Conservation (phyloP, 2,113 vertebrate genomes). For the Camelus bactrianus region DNA sequence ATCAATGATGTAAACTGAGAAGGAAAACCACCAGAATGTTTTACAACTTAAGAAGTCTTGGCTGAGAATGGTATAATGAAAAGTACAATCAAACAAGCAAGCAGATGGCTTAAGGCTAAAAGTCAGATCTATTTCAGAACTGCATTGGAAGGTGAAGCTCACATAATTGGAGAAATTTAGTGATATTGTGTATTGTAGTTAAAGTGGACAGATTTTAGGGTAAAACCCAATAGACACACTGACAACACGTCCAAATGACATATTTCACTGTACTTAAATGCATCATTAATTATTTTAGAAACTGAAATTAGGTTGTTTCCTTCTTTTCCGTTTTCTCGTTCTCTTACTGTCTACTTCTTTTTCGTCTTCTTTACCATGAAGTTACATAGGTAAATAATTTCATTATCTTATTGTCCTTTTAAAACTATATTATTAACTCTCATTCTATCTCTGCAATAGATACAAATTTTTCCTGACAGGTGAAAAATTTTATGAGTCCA, state of each 20-base stretch:
- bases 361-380: background rate
- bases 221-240: background rate
- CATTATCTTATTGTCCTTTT: background rate
- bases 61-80: background rate
- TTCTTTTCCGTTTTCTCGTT: background rate
- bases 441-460: background rate
- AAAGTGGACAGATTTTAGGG: background rate
- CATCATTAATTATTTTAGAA: background rate
- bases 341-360: background rate
- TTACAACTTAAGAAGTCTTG: background rate
- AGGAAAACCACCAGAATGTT: slow-evolving; percentile 29
- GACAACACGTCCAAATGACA: background rate
- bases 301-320: background rate
- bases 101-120: slow-evolving; percentile 1
- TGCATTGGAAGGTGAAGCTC: background rate
- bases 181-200: background rate
- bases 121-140: background rate
- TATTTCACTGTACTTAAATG: background rate
- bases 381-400: slow-evolving; percentile 3
- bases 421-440: background rate
- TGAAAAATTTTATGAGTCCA: slow-evolving; percentile 3
- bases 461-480: background rate
- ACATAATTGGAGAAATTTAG: background rate
- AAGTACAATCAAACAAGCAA: background rate
- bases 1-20: background rate